Evolutionary conservation across 2,113 vertebrate genomes (phyloP).

Genomic region (Mesembrinibis cayennensis): DNA sequence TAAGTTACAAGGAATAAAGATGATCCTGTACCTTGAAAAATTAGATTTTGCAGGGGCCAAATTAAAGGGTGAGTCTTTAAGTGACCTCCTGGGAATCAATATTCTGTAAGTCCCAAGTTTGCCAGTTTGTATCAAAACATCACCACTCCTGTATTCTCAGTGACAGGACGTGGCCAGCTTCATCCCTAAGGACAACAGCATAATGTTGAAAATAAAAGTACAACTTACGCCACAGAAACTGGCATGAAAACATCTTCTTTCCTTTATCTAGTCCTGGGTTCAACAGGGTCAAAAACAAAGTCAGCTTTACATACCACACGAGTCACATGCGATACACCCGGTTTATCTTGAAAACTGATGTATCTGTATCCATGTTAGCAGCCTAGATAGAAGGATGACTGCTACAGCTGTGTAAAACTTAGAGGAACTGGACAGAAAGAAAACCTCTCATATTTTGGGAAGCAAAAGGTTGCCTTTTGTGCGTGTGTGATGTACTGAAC

Average conservation of each 20-base stretch:
- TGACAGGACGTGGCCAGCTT: too few species aligned
- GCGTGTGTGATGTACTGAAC: neutral
- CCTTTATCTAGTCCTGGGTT: neutral
- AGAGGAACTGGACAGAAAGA: neutral
- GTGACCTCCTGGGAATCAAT: neutral
- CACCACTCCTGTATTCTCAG: neutral
- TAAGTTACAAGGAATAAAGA: neutral
- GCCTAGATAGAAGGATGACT: too few species aligned
- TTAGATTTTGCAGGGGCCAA: neutral
- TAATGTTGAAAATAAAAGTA: neutral
- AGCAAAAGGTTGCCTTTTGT: neutral
- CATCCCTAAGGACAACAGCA: neutral
- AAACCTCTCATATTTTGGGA: neutral
- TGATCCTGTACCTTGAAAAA: neutral
- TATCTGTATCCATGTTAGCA: neutral
- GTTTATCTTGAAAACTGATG: neutral
- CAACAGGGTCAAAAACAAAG: neutral
- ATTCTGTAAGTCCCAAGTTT: neutral
- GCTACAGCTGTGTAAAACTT: neutral
- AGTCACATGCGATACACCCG: accelerated
- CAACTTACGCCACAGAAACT: neutral
- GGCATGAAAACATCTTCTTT: neutral
- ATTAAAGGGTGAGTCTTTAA: neutral
- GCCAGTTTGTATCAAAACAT: neutral
- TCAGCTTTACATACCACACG: neutral